Base-by-base conservation (phyloP, 2,113 vertebrate species). In the Harpagus bidentatus region DNA sequence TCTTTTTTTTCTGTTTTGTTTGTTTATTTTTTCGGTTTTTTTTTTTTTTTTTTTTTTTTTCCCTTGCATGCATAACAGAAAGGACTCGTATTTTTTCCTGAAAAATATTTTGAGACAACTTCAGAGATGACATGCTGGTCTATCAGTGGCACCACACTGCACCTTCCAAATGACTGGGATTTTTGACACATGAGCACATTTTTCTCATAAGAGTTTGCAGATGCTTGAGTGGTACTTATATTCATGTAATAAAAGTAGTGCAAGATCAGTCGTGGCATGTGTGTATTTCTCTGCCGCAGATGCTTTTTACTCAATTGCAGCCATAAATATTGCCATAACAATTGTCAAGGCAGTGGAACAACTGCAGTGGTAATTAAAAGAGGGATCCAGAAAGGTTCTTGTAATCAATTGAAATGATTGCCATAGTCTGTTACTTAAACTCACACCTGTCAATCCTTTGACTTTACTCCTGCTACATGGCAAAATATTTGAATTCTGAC, bases 101-200 rank as follows among this genome's bases (percentile, higher is more conserved):
- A 72, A 84, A 85, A 80, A 6, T 1, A 14, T 52, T 87, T 66
- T 89, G 61, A 87, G 63, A 45, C 29, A 58, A 43, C 32, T 91
- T 62, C 25, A 67, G 28, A 84, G 42, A 36, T 0, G 0, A 28
- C 12, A 17, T 36, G 16, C 34, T 86, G 47, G 20, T 3, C 1
- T 67, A 17, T 31, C 45, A 53, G 36, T 72, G 67, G 53, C 74
- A 93, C 26, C n/a, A 83, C 89, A 42, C 5, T 58, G 22, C 50
- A 42, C 26, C 7, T 7, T 92, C 42, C 47, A 45, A 29, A 95
- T 77, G 26, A 55, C 13, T 50, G 45, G 40, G 52, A 73, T 86
- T 95, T 93, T 86, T 92, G 13, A 78, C n/a, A 16, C 56, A 48
- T 4, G 3, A 94, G 13, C 22, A 77, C 28, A 31, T 82, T 80